Base-by-base conservation (phyloP, 2,113 vertebrate genomes). In the Tupaia chinensis region DNA sequence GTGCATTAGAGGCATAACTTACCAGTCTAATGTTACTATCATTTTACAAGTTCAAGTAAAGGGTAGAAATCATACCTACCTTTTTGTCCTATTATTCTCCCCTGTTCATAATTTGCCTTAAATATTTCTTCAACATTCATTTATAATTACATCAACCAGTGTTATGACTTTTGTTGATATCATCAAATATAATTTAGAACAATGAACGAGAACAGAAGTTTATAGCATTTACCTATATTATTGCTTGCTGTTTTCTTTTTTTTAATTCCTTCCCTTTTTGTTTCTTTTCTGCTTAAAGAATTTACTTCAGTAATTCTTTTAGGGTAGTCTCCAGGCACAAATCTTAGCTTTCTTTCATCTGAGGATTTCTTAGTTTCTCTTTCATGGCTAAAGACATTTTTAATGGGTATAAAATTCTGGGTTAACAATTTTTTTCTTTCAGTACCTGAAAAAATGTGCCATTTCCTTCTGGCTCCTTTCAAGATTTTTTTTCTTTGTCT, bases 371-470 rank as follows among this genome's bases (percentile, higher is more conserved):
- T 25, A 44, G 86, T 58, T 91, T 80, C 19, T 12, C n/a, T 60
- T 79, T 73, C 19, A 80, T 80, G 63, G n/a, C 88, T 82, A 29
- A 58, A 86, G 53, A 65, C 80, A 74, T 73, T 68, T 85, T 87
- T n/a, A 6, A n/a, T 60, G 20, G 15, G 11, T 60, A 68, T 87
- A 22, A 58, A 23, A 65, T 91, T 72, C 74, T 95, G 60, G 19
- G 60, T 81, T 74, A n/a, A 87, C 53, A 53, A n/a, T 53, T 87
- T 53, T 94, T 95, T 80, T 68, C 60, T 91, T 91, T 65, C 68
- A 74, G 58, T 53, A 95, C 54, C 27, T 74, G 56, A 54, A 58
- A 78, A 79, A 79, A n/a, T 58, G 76, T 87, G 53, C 76, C 61
- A 82, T 20, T 87, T 87, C 17, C 54, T 92, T 80, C 70, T 77